Evolutionary conservation across 2,888 invertebrate genomes (phyloP), one percentile per base, ranked within the genome.

Genomic region (Deroplatys truncata): DNA sequence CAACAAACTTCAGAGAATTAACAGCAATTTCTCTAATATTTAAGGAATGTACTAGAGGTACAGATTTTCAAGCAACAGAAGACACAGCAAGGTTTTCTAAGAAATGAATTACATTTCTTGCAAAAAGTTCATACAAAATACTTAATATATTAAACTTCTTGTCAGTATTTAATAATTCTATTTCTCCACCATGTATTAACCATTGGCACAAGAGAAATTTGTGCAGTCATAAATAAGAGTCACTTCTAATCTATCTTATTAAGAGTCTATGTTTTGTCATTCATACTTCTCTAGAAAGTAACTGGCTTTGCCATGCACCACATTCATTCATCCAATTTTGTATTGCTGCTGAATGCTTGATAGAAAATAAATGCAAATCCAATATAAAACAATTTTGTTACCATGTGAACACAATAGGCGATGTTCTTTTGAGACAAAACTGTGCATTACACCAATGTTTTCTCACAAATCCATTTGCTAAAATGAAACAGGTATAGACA

Each of bases 181-280:
- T 83, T 35, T 82, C 31, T 83, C 83, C 82, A 83, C 87, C 10
- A 35, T 83, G 82, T 56, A 72, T 29, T 72, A 72, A 72, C 82
- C 35, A 87, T 87, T 87, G 87, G 87, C 87, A 87, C 87, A 87
- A 87, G 31, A 83, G 83, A 87, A 83, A 83, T 87, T 87, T 87
- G 87, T 87, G 87, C 87, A 87, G 31, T 82, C 29, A 43, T 72
- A 56, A 86, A 25, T 72, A 72, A 72, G 56, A 72, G 16, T 20
- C 56, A 72, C 16, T 72, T 72, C 56, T 72, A 72, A 72, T 25
- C 56, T 72, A 72, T 25, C 56, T 72, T 72, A 56, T n/a, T 72
- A 20, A 43, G 56, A 72, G 20, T 72, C 56, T 72, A 72, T 72
- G 16, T 72, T 56, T 72, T 72, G 20, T 72, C 56, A 72, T 72